Base-by-base conservation (phyloP, 2,113 vertebrate species). In the Daboia siamensis region DNA sequence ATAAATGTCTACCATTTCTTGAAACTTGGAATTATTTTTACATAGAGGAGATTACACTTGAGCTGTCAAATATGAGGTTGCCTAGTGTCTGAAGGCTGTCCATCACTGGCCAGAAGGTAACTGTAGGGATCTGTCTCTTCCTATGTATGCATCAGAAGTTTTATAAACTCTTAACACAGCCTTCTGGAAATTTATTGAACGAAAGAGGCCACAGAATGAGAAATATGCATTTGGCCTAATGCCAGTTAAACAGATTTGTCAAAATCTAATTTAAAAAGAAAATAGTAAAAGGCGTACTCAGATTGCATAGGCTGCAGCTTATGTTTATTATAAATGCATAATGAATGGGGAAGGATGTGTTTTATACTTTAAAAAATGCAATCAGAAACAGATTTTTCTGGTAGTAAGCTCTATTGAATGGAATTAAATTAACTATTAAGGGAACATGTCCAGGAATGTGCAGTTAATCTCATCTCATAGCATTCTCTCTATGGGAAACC, bases 131-230 rank as follows among this genome's bases (percentile, higher is more conserved):
- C 80, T 86, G 87, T 56, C 51, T 88, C 92, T 74, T 94, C 57
- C 95, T 96, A 95, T 93, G 64, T 87, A 1, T 89, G 44, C 44
- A 94, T 90, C 93, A 80, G 55, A 90, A 87, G 94, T 94, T 94
- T 93, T 87, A 48, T 95, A 89, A 93, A 89, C 64, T 4, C 0
- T 92, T 93, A 94, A 94, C 91, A 90, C 91, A 95, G 91, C 84
- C 86, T 96, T 94, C 92, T 87, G 56, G 94, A 95, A 89, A 95
- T 86, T 91, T 48, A 55, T 93, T 3, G 15, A 87, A 59, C 74
- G 90, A 88, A 96, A 94, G 93, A 90, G 17, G 13, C 46, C 15
- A 29, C 85, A 90, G 92, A 90, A 46, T 87, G 64, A 93, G 44
- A 85, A 95, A n/a, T 44, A 7, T 33, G 80, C 93, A 95, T 95